phyloP scores from a whole-genome alignment of 1,140 invertebrate species.

The Nebria ingens region DNA sequence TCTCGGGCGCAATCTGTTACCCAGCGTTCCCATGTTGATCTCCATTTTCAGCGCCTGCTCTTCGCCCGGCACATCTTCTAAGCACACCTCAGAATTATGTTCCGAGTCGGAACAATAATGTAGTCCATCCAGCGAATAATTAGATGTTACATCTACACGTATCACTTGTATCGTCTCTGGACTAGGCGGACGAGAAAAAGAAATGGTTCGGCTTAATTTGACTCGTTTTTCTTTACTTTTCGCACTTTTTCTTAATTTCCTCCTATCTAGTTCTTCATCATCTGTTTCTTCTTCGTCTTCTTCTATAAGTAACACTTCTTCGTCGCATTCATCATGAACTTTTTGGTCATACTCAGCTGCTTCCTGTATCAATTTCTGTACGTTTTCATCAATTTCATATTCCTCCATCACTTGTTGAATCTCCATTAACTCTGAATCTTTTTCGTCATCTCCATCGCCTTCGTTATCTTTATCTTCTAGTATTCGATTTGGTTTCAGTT shows the following conservation, averaged over 20 bases:
- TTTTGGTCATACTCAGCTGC: neutral
- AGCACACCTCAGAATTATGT: neutral
- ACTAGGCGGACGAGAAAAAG: constrained; percentile 27
- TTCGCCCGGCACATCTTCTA: neutral
- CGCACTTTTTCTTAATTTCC: neutral
- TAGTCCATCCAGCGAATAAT: constrained; percentile 18
- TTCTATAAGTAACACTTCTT: neutral
- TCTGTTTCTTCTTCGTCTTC: neutral
- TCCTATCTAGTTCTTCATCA: neutral
- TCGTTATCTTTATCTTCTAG: neutral
- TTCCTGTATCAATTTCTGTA: neutral
- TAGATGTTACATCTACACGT: constrained; percentile 30
- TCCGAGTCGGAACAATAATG: neutral
- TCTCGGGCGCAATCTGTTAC: neutral
- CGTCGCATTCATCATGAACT: no score
- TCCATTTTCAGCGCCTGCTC: neutral
- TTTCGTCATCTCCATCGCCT: neutral
- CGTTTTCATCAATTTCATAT: constrained; percentile 3
- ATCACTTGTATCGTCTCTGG: constrained; percentile 31
- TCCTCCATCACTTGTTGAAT: neutral
- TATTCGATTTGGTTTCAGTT: neutral
- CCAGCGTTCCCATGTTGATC: neutral
- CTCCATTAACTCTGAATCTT: neutral
- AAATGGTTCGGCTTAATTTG: constrained; percentile 24
- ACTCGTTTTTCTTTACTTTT: constrained; percentile 10